Conservation (phyloP, 2,113 vertebrate genomes). For the Megaptera novaeangliae region DNA sequence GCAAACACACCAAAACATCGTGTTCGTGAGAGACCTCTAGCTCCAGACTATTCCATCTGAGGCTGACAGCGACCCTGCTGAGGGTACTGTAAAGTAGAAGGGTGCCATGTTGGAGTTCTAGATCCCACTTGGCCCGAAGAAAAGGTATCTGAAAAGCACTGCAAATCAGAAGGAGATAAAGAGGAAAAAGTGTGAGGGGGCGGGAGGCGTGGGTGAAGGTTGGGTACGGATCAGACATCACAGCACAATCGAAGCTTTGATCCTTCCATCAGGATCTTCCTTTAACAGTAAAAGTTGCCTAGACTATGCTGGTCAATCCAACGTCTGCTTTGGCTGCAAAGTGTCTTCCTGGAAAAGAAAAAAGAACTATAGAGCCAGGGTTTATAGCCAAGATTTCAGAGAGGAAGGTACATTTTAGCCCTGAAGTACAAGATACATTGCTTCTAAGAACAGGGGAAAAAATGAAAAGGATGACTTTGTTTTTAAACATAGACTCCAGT, state of each 20-base stretch:
- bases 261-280: not conserved
- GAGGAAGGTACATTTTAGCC: not conserved
- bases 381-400: not conserved
- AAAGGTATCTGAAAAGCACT: not conserved
- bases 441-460: not conserved
- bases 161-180: not conserved
- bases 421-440: not conserved
- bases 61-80: not conserved
- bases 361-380: not conserved
- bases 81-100: not conserved
- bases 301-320: not conserved
- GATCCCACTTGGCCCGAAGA: not conserved
- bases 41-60: not conserved
- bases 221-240: not conserved
- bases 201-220: not conserved
- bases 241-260: not conserved
- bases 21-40: not conserved
- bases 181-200: not conserved
- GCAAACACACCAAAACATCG: not conserved
- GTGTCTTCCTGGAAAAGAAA: not conserved
- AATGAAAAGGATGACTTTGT: not conserved
- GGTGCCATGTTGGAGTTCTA: not conserved
- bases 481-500: not conserved
- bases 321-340: not conserved
- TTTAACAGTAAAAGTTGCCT: not conserved